These are phyloP conservation scores for Polydrusus tereticollis DNA, from an alignment of 2,888 invertebrate genomes.

Conservation along the genomic window DNA sequence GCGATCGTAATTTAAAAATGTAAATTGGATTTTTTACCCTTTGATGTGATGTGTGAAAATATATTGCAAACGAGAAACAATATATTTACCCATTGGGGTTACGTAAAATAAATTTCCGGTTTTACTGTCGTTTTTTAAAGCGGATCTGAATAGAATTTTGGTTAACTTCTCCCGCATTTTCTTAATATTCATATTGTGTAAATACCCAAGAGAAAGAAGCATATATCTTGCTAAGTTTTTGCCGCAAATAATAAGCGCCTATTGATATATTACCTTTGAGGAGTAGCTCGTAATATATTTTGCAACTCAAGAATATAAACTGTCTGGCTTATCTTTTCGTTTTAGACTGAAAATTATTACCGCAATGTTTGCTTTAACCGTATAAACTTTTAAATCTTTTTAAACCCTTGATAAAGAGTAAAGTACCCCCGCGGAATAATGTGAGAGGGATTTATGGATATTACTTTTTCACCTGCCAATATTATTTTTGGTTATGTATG, in stretches of 20 bases:
- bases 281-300: constrained; percentile 1
- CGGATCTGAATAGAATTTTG: constrained; percentile 14
- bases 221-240: constrained; percentile 14
- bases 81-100: constrained; percentile 17
- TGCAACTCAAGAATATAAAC: background rate
- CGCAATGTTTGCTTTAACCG: constrained; percentile 6
- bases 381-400: constrained; percentile 12
- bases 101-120: constrained; percentile 13
- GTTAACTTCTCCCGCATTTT: constrained; percentile 13
- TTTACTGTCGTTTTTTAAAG: constrained; percentile 11
- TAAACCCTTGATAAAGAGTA: constrained; percentile 2
- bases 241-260: constrained; percentile 2
- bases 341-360: constrained; percentile 7
- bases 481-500: background rate
- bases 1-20: constrained; percentile 6
- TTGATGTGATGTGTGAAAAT: constrained; percentile 11
- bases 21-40: constrained; percentile 1
- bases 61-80: constrained; percentile 18
- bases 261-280: constrained; percentile 14
- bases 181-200: constrained; percentile 17
- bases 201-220: constrained; percentile 10
- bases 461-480: constrained; percentile 2
- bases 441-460: constrained; percentile 4
- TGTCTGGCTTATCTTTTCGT: background rate
- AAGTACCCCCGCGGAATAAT: background rate